Percentiles rank a stretch among this genome's conserved stretches.
These are phyloP conservation scores for Thalassoma bifasciatum DNA, from an alignment of 2,113 vertebrate genomes.

Conservation along the genomic window DNA sequence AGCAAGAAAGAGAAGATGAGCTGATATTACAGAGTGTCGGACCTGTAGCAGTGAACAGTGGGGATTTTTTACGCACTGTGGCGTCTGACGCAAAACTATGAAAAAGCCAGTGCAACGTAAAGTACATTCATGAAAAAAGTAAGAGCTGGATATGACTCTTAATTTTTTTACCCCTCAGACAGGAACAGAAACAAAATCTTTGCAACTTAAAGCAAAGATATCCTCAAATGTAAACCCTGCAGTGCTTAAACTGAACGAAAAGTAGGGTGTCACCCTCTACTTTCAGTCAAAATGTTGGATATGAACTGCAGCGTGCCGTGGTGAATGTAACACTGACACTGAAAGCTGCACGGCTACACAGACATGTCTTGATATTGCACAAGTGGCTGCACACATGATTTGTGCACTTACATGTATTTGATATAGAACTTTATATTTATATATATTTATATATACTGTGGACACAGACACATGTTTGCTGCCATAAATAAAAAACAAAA, in stretches of 20 bases:
- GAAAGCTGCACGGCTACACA: conserved; percentile 30
- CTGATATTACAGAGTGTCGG: conserved; percentile 34
- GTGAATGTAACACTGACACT: conserved; percentile 1
- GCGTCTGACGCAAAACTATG: conserved; percentile 25
- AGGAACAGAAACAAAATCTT: neutral
- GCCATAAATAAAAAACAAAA: conserved; percentile 63
- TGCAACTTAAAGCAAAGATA: conserved; percentile 13
- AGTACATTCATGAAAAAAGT: conserved; percentile 71
- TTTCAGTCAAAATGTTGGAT: conserved; percentile 16
- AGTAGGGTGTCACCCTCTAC: neutral
- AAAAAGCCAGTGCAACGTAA: conserved; percentile 58
- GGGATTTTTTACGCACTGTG: conserved; percentile 15
- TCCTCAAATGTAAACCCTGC: conserved; percentile 18
- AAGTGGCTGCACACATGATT: conserved; percentile 43
- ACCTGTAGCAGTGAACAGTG: conserved; percentile 24
- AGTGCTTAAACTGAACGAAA: conserved; percentile 20
- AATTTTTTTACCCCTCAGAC: conserved; percentile 9
- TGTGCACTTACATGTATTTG: conserved; percentile 60
- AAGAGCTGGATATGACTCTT: conserved; percentile 12
- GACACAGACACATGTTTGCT: conserved; percentile 65
- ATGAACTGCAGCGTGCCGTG: conserved; percentile 14
- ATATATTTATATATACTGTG: conserved; percentile 40
- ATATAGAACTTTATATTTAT: conserved; percentile 39
- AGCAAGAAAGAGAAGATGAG: conserved; percentile 17
- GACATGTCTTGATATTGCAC: conserved; percentile 68